These are phyloP conservation scores for Egretta garzetta DNA, from an alignment of 2,113 vertebrate genomes.

Conservation along the genomic window DNA sequence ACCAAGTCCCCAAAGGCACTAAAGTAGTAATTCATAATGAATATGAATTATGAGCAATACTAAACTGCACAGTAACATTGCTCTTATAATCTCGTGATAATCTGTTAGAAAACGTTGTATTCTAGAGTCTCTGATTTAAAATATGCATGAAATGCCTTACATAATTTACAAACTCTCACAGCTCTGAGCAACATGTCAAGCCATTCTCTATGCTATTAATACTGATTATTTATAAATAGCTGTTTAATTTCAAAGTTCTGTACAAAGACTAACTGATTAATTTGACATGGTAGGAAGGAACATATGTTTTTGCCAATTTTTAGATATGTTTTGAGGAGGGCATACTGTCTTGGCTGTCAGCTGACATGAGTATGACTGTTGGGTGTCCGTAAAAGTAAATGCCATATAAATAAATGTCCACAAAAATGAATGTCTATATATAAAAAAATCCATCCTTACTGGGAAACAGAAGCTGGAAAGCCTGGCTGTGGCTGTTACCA, in stretches of 20 bases:
- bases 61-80: background rate
- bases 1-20: background rate
- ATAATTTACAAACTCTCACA: background rate
- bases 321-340: background rate
- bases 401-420: background rate
- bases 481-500: background rate
- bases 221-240: background rate
- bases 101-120: background rate
- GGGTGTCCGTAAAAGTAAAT: background rate
- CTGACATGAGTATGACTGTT: background rate
- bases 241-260: background rate
- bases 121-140: background rate
- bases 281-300: background rate
- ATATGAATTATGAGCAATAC: conserved; percentile 30
- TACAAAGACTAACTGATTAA: background rate
- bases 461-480: background rate
- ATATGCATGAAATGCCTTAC: background rate
- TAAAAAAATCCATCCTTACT: background rate
- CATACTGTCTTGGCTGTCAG: background rate
- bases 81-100: background rate
- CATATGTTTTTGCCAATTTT: background rate
- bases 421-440: background rate
- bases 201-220: background rate
- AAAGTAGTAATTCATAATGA: conserved; percentile 12
- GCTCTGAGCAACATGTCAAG: background rate